Conservation (phyloP, 2,888 invertebrate genomes). For the Smittia aterrima region DNA sequence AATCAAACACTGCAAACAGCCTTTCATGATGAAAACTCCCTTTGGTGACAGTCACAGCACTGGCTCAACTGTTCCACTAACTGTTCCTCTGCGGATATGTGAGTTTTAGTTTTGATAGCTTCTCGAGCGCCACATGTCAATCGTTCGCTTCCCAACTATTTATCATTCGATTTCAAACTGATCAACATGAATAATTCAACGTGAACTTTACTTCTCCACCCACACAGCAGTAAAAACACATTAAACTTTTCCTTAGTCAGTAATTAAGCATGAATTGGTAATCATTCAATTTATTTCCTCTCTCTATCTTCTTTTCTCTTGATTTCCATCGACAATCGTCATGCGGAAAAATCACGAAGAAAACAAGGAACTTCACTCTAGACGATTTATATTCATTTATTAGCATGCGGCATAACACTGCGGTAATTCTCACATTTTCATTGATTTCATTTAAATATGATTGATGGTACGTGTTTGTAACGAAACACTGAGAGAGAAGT, state of each 20-base stretch:
- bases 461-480: slow-evolving; percentile 24
- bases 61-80: not conserved
- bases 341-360: not conserved
- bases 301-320: not conserved
- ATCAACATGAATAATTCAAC: slow-evolving; percentile 10
- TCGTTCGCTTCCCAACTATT: not conserved
- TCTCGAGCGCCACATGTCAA: not conserved
- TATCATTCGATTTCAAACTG: slow-evolving; percentile 19
- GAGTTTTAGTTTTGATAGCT: not conserved
- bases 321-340: not conserved
- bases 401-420: slow-evolving; percentile 22
- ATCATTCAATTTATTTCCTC: not conserved
- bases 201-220: not conserved
- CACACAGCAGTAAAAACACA: not conserved
- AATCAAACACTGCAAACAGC: slow-evolving; percentile 25
- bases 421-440: slow-evolving; percentile 25
- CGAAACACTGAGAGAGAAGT: not conserved
- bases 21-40: not conserved
- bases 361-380: slow-evolving; percentile 6
- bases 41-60: not conserved
- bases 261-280: slow-evolving; percentile 15
- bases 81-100: not conserved
- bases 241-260: not conserved
- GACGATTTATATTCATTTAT: slow-evolving; percentile 29
- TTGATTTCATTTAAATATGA: slow-evolving; percentile 28